Evolutionary conservation across 2,888 invertebrate species (phyloP).

Genomic region (Trachelus troglodyta): DNA sequence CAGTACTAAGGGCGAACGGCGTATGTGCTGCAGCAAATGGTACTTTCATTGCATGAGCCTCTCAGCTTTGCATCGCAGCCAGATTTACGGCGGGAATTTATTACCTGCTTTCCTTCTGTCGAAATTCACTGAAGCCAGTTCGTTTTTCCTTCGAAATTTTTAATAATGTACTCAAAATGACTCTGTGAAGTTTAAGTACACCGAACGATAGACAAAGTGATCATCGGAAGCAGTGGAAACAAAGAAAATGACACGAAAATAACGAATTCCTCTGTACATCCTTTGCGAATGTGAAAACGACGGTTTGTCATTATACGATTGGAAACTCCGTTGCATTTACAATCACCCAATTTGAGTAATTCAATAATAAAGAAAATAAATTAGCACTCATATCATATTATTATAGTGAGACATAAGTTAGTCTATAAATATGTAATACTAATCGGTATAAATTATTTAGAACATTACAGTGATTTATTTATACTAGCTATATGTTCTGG

Average conservation of each 20-base stretch:
- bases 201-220: neutral
- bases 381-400: too few species aligned
- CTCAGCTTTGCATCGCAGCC: conserved; percentile 47
- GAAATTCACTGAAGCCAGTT: conserved; percentile 37
- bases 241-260: neutral
- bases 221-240: neutral
- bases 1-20: conserved; percentile 39
- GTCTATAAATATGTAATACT: too few species aligned
- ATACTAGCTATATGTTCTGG: too few species aligned
- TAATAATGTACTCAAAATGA: neutral
- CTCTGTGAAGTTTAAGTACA: neutral
- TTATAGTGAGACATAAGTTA: too few species aligned
- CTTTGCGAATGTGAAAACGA: neutral
- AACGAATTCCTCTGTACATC: neutral
- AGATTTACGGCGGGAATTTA: conserved; percentile 12
- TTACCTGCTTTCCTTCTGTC: conserved; percentile 30
- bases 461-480: too few species aligned
- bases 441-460: too few species aligned
- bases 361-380: too few species aligned
- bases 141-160: conserved; percentile 41
- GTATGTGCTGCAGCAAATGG: conserved; percentile 54
- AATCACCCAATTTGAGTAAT: too few species aligned
- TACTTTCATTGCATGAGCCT: conserved; percentile 59
- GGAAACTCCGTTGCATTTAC: neutral
- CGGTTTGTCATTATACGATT: neutral